Percentiles rank a stretch among this genome's conserved stretches.
These are phyloP conservation scores for Ormyrus labotus DNA, from an alignment of 2,888 invertebrate species.

Conservation along the genomic window DNA sequence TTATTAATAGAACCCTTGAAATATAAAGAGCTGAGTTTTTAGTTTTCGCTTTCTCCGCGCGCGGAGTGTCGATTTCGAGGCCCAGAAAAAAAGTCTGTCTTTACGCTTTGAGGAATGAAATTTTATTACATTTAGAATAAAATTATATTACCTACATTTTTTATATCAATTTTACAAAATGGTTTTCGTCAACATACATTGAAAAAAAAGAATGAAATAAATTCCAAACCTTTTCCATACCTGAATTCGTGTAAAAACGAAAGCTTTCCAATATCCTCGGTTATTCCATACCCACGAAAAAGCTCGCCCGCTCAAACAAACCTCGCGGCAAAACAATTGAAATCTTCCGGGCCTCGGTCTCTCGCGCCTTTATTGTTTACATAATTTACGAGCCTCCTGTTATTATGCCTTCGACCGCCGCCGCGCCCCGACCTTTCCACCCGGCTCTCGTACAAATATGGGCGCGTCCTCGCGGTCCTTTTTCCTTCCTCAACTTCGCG, in stretches of 20 bases:
- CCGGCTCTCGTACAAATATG: conserved; percentile 14
- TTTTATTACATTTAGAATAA: not conserved
- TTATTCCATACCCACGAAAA: not conserved
- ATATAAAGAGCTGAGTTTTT: conserved; percentile 2
- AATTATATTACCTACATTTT: not conserved
- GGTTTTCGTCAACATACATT: not conserved
- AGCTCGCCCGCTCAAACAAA: conserved; percentile 13
- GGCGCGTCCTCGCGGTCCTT: not conserved
- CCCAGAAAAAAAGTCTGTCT: too few relatives aligned
- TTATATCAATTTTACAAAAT: not conserved
- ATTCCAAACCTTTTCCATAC: not conserved
- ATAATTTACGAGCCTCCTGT: conserved; percentile 29
- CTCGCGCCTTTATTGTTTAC: conserved; percentile 20
- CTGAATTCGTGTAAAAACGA: too few relatives aligned
- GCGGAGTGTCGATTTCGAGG: too few relatives aligned
- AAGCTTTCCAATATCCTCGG: too few relatives aligned
- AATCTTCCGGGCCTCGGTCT: not conserved
- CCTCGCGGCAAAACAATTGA: conserved; percentile 8
- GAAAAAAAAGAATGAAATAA: not conserved
- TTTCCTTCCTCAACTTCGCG: not conserved
- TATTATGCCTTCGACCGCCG: not conserved
- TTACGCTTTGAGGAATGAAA: not conserved
- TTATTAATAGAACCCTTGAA: conserved; percentile 38
- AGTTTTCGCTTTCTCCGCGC: not conserved
- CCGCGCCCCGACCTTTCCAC: not conserved